Base-by-base conservation (phyloP, 1,140 invertebrate genomes). In the Drosophila equinoxialis region DNA sequence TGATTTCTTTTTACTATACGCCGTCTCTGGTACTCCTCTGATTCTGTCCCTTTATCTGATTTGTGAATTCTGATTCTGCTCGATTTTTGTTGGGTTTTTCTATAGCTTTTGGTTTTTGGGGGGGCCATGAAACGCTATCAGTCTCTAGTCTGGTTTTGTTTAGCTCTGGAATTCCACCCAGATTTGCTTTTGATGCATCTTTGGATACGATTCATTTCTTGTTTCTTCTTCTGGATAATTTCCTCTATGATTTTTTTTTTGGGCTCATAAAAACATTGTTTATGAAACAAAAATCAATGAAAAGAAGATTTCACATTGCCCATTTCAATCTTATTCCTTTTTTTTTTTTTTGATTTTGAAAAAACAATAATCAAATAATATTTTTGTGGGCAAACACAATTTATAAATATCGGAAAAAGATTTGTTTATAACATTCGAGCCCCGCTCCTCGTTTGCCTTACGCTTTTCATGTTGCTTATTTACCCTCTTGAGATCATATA, bases 131-230 rank as follows among this genome's bases (percentile, higher is more conserved):
- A 91, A 90, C 83, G 86, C 82, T 74, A 91, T 91, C 90, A 90
- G 87, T 91, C 90, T 91, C 87, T 83, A 68, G 65, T 81, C 79
- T 54, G 61, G 17, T 39, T 65, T 61, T 63, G 20, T 68, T 66
- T 60, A 45, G 73, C 73, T 77, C 45, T 23, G 45, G 17, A n/a
- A n/a, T n/a, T n/a, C n/a, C n/a, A n/a, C n/a, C n/a, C n/a, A n/a
- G n/a, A n/a, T n/a, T n/a, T 77, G 82, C 82, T 85, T 81, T 89
- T 79, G 86, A 80, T 90, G 86, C 87, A 90, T 90, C 86, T 90
- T 90, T 90, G 86, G 86, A 90, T 87, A 83, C 86, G 87, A 90
- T 90, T 85, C 85, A 79, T 79, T 77, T 79, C 74, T 68, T 61
- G 10, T 13, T 39, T 39, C 11, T 39, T 13, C 11, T 39, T 39